These are phyloP conservation scores for Homarus gammarus DNA, from an alignment of 2,888 invertebrate species.

Conservation along the genomic window DNA sequence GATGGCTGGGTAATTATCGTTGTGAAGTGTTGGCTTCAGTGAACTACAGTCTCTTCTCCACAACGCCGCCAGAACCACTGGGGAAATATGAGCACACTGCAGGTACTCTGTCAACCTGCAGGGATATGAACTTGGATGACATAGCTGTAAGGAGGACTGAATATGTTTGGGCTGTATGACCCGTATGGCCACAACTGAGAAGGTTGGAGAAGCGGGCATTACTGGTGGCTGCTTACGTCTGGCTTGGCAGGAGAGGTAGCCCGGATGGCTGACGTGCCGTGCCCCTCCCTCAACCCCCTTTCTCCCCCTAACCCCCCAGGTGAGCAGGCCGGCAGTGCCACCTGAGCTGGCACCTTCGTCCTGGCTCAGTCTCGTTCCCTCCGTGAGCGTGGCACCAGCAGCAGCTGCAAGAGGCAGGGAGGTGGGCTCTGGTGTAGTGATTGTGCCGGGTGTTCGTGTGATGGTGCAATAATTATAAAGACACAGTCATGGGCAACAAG, in stretches of 20 bases:
- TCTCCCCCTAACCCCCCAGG: conserved; percentile 40
- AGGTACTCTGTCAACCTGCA: background rate
- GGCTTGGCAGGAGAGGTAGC: conserved; percentile 60
- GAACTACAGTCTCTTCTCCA: too few relatives aligned
- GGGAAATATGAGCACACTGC: too few relatives aligned
- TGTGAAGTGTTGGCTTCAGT: too few relatives aligned
- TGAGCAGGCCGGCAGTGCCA: conserved; percentile 54
- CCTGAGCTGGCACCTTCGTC: conserved; percentile 55
- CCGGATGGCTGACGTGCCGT: conserved; percentile 65
- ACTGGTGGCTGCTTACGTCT: conserved; percentile 47
- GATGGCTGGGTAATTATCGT: too few relatives aligned
- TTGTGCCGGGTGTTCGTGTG: conserved; percentile 39
- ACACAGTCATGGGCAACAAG: conserved; percentile 73
- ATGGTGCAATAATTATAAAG: conserved; percentile 48
- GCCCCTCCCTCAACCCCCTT: conserved; percentile 32
- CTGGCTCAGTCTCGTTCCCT: conserved; percentile 68
- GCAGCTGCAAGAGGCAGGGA: conserved; percentile 46
- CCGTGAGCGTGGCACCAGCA: conserved; percentile 59
- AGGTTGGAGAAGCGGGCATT: conserved; percentile 8
- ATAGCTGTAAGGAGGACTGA: background rate
- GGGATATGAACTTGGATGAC: background rate
- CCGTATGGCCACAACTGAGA: conserved; percentile 17
- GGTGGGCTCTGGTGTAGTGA: conserved; percentile 48
- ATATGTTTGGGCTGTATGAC: background rate
- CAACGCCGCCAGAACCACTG: too few relatives aligned